These are phyloP conservation scores for Pitta sordida DNA, from an alignment of 2,113 vertebrate species.

Conservation along the genomic window DNA sequence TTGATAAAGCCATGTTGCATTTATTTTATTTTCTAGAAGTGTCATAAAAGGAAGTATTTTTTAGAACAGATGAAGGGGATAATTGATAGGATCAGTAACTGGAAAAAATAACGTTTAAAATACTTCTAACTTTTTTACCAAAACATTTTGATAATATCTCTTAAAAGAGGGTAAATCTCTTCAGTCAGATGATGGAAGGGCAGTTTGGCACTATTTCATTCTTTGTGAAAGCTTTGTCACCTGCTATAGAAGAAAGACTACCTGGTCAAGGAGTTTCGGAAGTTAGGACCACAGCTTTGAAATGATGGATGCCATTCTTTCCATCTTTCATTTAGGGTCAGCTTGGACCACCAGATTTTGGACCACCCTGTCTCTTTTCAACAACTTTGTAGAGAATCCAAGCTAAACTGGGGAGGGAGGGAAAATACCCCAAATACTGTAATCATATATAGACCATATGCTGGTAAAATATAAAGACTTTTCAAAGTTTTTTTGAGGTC, in stretches of 20 bases:
- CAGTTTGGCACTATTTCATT: not conserved
- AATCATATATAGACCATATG: not conserved
- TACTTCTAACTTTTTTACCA: not conserved
- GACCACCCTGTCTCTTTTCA: not conserved
- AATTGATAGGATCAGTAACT: not conserved
- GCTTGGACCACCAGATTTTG: too few species aligned
- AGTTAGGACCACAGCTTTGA: not conserved
- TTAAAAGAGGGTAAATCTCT: not conserved
- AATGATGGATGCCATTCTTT: too few species aligned
- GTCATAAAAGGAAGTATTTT: not conserved
- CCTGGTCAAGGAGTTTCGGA: not conserved
- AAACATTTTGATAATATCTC: not conserved
- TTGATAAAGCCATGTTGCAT: not conserved
- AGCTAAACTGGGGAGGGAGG: not conserved
- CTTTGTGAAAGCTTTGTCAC: not conserved
- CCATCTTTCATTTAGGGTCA: too few species aligned
- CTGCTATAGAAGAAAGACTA: not conserved
- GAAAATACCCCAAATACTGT: not conserved
- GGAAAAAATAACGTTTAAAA: not conserved
- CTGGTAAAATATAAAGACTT: not conserved
- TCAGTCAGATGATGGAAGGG: not conserved
- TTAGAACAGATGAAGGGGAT: not conserved
- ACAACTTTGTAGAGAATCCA: not conserved
- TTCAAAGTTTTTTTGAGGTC: not conserved
- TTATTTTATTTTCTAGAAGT: not conserved